phyloP scores from a whole-genome alignment of 2,888 invertebrate species.

The Rhimphoctona megacephalus region DNA sequence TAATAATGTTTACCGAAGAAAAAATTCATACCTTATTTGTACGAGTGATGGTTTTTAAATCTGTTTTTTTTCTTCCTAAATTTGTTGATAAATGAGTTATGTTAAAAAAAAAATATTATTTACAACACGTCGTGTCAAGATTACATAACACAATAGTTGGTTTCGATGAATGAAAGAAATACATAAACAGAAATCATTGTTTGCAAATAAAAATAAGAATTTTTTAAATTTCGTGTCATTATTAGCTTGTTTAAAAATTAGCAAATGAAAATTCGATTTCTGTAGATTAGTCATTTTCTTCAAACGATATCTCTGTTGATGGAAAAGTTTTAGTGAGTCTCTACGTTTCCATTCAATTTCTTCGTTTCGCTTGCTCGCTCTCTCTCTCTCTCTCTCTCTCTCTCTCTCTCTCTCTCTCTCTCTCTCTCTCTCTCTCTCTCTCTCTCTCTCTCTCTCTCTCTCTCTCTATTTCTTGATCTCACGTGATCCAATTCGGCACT shows the following conservation, averaged over 20 bases:
- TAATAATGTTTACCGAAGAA: neutral
- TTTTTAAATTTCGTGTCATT: neutral
- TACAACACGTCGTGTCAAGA: too few relatives aligned
- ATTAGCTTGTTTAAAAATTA: neutral
- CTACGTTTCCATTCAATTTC: conserved; percentile 43
- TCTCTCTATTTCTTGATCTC: neutral
- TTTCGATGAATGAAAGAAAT: too few relatives aligned
- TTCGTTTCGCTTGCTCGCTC: neutral
- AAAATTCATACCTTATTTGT: neutral
- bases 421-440: neutral
- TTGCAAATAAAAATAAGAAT: neutral
- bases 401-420: neutral
- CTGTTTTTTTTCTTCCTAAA: neutral
- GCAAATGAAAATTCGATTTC: neutral
- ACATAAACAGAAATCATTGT: neutral
- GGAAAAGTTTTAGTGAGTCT: conserved; percentile 40
- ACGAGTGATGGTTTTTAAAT: neutral
- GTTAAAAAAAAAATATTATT: neutral
- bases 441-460: neutral
- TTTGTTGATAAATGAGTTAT: neutral
- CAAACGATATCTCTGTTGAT: neutral
- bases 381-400: neutral
- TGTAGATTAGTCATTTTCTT: neutral
- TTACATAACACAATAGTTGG: too few relatives aligned
- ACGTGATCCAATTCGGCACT: neutral